Evolutionary conservation across 2,888 invertebrate species (phyloP).

Genomic region (Limnephilus marmoratus): DNA sequence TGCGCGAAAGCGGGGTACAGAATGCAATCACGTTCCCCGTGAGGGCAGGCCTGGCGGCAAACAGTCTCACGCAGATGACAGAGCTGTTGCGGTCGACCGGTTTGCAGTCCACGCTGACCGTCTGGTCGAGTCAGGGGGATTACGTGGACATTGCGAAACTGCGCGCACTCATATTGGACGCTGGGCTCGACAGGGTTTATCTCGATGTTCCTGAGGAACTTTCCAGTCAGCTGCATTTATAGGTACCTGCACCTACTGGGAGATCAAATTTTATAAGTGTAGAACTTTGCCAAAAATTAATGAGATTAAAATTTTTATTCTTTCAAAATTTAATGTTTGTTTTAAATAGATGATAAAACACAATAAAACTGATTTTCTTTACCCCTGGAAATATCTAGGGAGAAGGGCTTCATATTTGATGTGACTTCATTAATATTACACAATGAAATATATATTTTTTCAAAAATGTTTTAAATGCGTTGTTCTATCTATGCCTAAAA

Average conservation of each 20-base stretch:
- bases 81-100: slow-evolving; percentile 77
- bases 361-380: no score
- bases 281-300: no score
- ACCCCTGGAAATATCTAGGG: background rate
- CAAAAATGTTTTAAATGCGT: no score
- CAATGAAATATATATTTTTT: no score
- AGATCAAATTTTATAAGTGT: background rate
- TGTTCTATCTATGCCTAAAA: no score
- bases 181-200: slow-evolving; percentile 84
- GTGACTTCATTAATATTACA: no score
- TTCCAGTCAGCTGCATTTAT: slow-evolving; percentile 75
- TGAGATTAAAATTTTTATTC: no score
- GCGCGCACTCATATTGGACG: slow-evolving; percentile 80
- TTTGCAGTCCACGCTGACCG: slow-evolving; percentile 83
- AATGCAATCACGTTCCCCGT: slow-evolving; percentile 90
- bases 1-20: slow-evolving; percentile 77
- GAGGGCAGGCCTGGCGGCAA: slow-evolving; percentile 82
- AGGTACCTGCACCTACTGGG: slow-evolving; percentile 59
- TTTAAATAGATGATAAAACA: no score
- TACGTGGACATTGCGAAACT: slow-evolving; percentile 82
- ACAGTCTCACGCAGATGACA: slow-evolving; percentile 80
- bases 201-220: slow-evolving; percentile 86
- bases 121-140: slow-evolving; percentile 87
- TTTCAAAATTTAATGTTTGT: no score
- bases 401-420: background rate